phyloP scores from a whole-genome alignment of 2,888 invertebrate species.

The Tineola bisselliella region DNA sequence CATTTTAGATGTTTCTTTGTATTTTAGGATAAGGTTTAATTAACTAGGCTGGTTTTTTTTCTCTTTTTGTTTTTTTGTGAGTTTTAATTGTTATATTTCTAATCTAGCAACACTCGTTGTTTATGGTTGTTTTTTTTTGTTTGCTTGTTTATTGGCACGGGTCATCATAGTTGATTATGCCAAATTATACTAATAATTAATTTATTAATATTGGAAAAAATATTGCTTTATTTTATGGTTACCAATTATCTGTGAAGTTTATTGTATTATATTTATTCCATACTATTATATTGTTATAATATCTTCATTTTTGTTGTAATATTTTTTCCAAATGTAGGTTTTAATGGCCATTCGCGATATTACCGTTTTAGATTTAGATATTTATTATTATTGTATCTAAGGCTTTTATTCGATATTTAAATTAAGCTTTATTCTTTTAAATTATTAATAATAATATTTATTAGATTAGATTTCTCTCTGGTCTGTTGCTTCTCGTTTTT shows the following conservation, averaged over 20 bases:
- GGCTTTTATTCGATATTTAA: not conserved
- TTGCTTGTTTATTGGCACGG: not conserved
- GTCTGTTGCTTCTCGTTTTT: slow-evolving; percentile 28
- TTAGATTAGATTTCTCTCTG: slow-evolving; percentile 40
- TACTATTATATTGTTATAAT: not conserved
- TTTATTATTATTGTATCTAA: not conserved
- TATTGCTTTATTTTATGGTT: not conserved
- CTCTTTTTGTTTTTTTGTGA: slow-evolving; percentile 21
- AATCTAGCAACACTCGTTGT: not conserved
- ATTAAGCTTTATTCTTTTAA: not conserved
- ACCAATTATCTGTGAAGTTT: not conserved
- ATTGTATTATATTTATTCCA: not conserved
- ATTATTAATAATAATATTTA: slow-evolving; percentile 21
- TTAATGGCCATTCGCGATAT: not conserved
- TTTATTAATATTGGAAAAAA: slow-evolving; percentile 4
- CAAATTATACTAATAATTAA: not conserved
- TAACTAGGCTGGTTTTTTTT: not conserved
- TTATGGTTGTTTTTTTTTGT: not conserved
- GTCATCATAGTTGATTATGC: not conserved
- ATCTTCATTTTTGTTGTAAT: not conserved
- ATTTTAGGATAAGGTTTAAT: slow-evolving; percentile 26
- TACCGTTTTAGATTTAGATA: not conserved
- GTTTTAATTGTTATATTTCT: slow-evolving; percentile 17
- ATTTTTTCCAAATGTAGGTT: not conserved
- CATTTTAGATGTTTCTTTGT: slow-evolving; percentile 45